A percentile compares a stretch with the other conserved stretches of the same genome.
Conservation (phyloP, 2,888 invertebrate species). For the Cloeon dipterum region DNA sequence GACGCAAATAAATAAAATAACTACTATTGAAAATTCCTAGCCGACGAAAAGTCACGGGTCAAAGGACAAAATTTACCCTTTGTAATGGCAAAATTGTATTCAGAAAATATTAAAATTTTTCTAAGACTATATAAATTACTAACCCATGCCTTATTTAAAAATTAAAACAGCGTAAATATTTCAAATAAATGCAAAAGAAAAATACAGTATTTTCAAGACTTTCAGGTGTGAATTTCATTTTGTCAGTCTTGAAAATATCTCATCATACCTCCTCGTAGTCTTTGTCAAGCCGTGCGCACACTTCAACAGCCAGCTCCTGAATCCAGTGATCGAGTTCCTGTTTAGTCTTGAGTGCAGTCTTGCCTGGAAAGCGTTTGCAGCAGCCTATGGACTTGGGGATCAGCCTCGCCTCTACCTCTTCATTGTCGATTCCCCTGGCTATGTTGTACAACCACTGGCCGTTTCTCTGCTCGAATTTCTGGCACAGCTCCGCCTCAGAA, state of each 20-base stretch:
- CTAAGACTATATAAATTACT: too few species aligned
- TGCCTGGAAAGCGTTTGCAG: slow-evolving; percentile 81
- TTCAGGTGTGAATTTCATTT: not conserved
- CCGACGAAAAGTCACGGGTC: too few species aligned
- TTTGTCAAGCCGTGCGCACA: slow-evolving; percentile 57
- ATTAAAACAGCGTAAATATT: too few species aligned
- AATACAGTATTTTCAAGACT: not conserved
- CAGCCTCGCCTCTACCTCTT: slow-evolving; percentile 63
- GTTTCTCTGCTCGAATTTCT: slow-evolving; percentile 61
- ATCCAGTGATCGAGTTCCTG: slow-evolving; percentile 53
- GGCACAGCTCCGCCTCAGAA: slow-evolving; percentile 43
- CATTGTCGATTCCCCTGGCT: slow-evolving; percentile 65
- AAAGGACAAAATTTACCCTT: too few species aligned
- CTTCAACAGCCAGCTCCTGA: slow-evolving; percentile 53
- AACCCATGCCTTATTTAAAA: too few species aligned
- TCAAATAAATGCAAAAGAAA: too few species aligned
- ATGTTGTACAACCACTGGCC: slow-evolving; percentile 82
- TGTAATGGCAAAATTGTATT: not conserved
- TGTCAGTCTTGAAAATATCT: too few species aligned
- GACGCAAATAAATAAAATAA: too few species aligned
- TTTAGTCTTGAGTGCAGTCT: slow-evolving; percentile 38
- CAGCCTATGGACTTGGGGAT: slow-evolving; percentile 87
- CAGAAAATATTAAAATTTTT: not conserved
- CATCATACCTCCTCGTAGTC: slow-evolving; percentile 29
- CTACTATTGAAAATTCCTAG: too few species aligned